Conservation (phyloP, 2,888 invertebrate genomes). For the Tachina grossa region DNA sequence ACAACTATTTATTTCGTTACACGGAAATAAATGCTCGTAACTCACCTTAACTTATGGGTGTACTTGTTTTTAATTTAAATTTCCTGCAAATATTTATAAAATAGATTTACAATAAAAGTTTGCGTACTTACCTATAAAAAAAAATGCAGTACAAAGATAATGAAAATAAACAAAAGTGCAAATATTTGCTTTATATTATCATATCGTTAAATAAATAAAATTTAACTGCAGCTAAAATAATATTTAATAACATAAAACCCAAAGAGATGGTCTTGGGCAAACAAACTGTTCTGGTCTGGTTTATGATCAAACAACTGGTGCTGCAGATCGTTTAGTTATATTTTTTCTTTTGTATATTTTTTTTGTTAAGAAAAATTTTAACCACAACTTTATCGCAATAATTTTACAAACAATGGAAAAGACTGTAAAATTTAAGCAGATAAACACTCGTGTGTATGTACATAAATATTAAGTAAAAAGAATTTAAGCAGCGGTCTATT, state of each 20-base stretch:
- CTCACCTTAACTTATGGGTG: background rate
- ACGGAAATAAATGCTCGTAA: too few species aligned
- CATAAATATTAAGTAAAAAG: conserved; percentile 12
- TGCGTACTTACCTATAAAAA: background rate
- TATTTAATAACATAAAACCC: conserved; percentile 28
- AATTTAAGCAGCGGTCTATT: conserved; percentile 28
- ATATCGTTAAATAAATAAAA: conserved; percentile 46
- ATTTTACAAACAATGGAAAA: conserved; percentile 13
- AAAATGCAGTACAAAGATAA: conserved; percentile 8
- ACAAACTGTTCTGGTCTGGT: background rate
- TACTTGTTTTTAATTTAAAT: background rate
- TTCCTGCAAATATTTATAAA: conserved; percentile 3
- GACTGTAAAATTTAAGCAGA: background rate
- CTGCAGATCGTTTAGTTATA: background rate
- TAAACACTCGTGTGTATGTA: background rate
- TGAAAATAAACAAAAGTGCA: conserved; percentile 21
- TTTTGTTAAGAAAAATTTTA: conserved; percentile 24
- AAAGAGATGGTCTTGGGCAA: conserved; percentile 19
- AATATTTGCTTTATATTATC: conserved; percentile 57
- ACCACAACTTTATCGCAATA: conserved; percentile 11
- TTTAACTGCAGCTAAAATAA: conserved; percentile 55
- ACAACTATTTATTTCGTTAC: too few species aligned
- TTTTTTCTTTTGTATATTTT: background rate
- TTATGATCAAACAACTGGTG: background rate
- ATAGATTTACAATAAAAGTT: conserved; percentile 22